Evolutionary conservation across 2,113 vertebrate species (phyloP), one percentile per base, ranked within the genome.

Genomic region (Herpetotheres cachinnans): DNA sequence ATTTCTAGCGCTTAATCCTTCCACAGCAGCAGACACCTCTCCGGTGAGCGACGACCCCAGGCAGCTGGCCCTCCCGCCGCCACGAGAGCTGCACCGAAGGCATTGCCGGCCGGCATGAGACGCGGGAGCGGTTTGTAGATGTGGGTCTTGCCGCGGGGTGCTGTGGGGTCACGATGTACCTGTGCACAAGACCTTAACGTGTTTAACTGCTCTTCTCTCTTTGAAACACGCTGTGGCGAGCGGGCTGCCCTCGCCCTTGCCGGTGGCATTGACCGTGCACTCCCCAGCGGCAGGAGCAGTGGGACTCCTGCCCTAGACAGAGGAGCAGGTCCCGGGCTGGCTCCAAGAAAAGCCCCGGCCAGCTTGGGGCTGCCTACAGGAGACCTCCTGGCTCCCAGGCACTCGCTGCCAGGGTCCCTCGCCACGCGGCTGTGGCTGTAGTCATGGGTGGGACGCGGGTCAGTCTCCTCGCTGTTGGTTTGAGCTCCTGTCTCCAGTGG

Each of bases 251-350:
- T 13, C 9, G 7, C 46, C 52, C 36, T 20, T 27, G 47, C 85
- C 0, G 1, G 34, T 25, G 32, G 49, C 65, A 29, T 16, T 1
- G 0, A 12, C 44, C 0, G 0, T 0, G 4, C 1, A 0, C 19
- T 44, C 46, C 46, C 10, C 42, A 1, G 2, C 2, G 3, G 42
- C 5, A 7, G 67, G 56, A 62, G 56, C 24, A 9, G 54, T 1
- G 0, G 38, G 42, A 71, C 19, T 71, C 52, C 16, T 26, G 52
- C 58, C 47, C 71, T n/a, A 6, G 20, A 13, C 2, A 5, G 17
- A 72, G 69, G 58, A 80, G n/a, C 54, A 5, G 36, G 25, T 49
- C 49, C 47, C 1, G 10, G 40, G 85, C 44, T 59, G 82, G 25
- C 78, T 84, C 71, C 4, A 7, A n/a, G 67, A 26, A 89, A 29